Evolutionary conservation across 2,797 vertebrate genomes (phyloP).

Genomic region (Epinephelus malabaricus): DNA sequence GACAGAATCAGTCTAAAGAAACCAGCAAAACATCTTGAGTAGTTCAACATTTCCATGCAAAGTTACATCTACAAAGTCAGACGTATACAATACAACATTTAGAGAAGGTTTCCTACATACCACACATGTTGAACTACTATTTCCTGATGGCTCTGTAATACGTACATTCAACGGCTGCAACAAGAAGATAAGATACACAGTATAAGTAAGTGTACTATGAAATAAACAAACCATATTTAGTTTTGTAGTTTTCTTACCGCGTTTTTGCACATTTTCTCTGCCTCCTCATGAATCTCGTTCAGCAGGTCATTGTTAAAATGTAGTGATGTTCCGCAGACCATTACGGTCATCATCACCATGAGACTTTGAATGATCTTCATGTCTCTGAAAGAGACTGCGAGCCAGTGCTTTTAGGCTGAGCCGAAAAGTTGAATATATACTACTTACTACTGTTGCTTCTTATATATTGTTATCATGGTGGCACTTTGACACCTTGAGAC

Average conservation of each 20-base stretch:
- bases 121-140: fast-evolving
- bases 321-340: not conserved
- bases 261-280: fast-evolving
- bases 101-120: conserved; percentile 54
- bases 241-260: conserved; percentile 50
- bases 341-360: conserved; percentile 3
- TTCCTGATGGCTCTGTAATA: fast-evolving
- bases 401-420: conserved; percentile 26
- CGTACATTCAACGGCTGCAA: not conserved
- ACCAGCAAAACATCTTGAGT: not conserved
- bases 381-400: conserved; percentile 18
- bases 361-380: conserved; percentile 55
- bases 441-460: conserved; percentile 8
- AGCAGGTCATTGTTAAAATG: fast-evolving
- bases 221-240: not conserved
- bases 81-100: not conserved
- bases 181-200: conserved; percentile 9
- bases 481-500: conserved; percentile 23
- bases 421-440: conserved; percentile 18
- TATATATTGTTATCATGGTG: conserved; percentile 55
- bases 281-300: fast-evolving
- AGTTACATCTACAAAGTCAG: too few species aligned
- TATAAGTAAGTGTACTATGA: conserved; percentile 18
- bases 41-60: not conserved
- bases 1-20: not conserved